phyloP scores from a whole-genome alignment of 2,888 invertebrate species.

The Drosophila robusta region DNA sequence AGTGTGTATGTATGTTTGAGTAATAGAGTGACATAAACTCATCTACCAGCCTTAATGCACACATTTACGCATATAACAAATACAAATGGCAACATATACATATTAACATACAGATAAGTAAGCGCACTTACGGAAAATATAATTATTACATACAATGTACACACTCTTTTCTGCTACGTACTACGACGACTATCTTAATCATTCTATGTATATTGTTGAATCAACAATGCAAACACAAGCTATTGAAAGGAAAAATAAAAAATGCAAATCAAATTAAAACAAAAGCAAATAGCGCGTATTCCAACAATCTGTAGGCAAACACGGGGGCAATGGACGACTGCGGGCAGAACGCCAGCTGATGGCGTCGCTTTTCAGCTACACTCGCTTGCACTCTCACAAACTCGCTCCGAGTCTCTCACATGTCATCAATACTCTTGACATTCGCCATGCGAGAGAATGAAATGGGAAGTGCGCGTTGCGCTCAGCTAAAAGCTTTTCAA shows the following conservation, averaged over 20 bases:
- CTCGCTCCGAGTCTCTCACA: slow-evolving; percentile 3
- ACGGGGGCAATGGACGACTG: slow-evolving; percentile 67
- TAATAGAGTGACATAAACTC: slow-evolving; percentile 26
- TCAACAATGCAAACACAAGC: slow-evolving; percentile 53
- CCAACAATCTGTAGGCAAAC: slow-evolving; percentile 16
- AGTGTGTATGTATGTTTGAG: slow-evolving; percentile 14
- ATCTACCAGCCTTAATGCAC: slow-evolving; percentile 15
- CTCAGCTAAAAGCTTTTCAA: slow-evolving; percentile 49
- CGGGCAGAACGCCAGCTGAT: slow-evolving; percentile 64
- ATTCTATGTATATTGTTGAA: slow-evolving; percentile 28
- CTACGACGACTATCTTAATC: slow-evolving; percentile 32
- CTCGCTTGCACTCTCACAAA: slow-evolving; percentile 16
- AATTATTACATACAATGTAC: background rate
- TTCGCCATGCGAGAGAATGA: slow-evolving; percentile 32
- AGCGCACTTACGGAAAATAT: slow-evolving; percentile 7
- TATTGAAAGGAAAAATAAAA: slow-evolving; percentile 33
- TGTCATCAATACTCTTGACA: slow-evolving; percentile 58
- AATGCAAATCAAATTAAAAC: slow-evolving; percentile 48
- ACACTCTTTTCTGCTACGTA: background rate
- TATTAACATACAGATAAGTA: background rate
- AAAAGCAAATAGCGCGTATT: slow-evolving; percentile 38
- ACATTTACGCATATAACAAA: slow-evolving; percentile 2
- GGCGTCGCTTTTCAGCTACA: slow-evolving; percentile 25
- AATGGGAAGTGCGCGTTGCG: slow-evolving; percentile 19
- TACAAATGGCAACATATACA: background rate